These are phyloP conservation scores for Apostichopus parvimensis DNA, from an alignment of 35 echinoderm and acorn worm species.

Conservation along the genomic window DNA sequence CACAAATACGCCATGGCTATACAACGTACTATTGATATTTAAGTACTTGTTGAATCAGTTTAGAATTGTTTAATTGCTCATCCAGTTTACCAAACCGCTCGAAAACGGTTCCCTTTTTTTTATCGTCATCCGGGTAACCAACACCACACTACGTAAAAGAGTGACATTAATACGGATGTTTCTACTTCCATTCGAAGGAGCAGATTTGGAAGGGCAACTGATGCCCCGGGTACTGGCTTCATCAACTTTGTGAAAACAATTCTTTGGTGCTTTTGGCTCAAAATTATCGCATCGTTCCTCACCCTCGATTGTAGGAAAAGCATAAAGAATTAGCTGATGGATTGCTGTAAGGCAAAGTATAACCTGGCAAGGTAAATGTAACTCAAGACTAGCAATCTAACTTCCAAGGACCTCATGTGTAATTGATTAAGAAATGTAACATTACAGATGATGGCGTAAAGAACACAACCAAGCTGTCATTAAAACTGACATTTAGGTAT, in stretches of 20 bases:
- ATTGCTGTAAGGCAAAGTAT: constrained; percentile 21
- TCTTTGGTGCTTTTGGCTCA: constrained; percentile 23
- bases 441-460: background rate
- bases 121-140: too few species aligned
- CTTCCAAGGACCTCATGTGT: constrained; percentile 28
- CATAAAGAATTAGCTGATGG: background rate
- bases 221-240: constrained; percentile 1
- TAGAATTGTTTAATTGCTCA: too few species aligned
- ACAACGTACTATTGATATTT: too few species aligned
- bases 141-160: too few species aligned
- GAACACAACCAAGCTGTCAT: background rate
- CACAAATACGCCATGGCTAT: too few species aligned
- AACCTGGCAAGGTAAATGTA: constrained; percentile 10
- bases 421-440: constrained; percentile 48
- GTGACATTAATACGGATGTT: too few species aligned
- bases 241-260: constrained; percentile 19
- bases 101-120: too few species aligned
- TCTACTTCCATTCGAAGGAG: background rate
- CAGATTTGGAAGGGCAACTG: background rate
- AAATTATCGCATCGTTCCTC: constrained; percentile 35
- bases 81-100: too few species aligned
- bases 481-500: background rate
- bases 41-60: too few species aligned
- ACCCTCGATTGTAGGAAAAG: constrained; percentile 1
- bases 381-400: background rate